These are phyloP conservation scores for Equus przewalskii DNA, from an alignment of 2,113 vertebrate species.

Conservation along the genomic window DNA sequence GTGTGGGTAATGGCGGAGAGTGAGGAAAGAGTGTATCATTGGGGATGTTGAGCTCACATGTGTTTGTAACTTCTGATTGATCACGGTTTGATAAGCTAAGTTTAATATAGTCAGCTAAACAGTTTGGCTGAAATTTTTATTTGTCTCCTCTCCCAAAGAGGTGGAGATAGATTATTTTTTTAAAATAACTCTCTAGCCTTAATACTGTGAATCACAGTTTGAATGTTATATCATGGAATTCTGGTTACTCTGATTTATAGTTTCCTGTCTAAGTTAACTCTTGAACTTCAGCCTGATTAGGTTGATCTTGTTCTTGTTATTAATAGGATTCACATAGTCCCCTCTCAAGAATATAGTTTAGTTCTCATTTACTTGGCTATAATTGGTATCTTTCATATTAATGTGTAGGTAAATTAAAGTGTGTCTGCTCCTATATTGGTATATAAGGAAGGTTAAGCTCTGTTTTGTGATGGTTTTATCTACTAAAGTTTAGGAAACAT, in stretches of 20 bases:
- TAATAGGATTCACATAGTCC: not conserved
- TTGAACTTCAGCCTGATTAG: conserved; percentile 16
- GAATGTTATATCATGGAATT: not conserved
- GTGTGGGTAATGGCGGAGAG: not conserved
- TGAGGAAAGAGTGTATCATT: not conserved
- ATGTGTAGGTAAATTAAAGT: not conserved
- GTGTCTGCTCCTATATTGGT: not conserved
- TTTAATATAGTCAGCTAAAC: conserved; percentile 12
- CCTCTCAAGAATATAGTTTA: conserved; percentile 26
- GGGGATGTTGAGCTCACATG: not conserved
- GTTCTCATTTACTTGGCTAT: not conserved
- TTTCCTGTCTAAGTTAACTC: not conserved
- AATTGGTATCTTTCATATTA: not conserved
- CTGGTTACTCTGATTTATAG: not conserved
- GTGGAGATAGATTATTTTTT: not conserved
- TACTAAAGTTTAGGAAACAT: not conserved
- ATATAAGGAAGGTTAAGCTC: not conserved
- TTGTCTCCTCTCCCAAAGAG: conserved; percentile 9
- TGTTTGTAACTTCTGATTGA: not conserved
- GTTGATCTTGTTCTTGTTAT: not conserved
- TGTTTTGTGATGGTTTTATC: not conserved
- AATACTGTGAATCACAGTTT: not conserved
- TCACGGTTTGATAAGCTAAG: not conserved
- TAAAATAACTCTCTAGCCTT: not conserved
- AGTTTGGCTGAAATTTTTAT: conserved; percentile 21